Percentiles rank a stretch among this genome's conserved stretches.
phyloP scores from a whole-genome alignment of 2,888 invertebrate species.

The Phragmatobia fuliginosa region DNA sequence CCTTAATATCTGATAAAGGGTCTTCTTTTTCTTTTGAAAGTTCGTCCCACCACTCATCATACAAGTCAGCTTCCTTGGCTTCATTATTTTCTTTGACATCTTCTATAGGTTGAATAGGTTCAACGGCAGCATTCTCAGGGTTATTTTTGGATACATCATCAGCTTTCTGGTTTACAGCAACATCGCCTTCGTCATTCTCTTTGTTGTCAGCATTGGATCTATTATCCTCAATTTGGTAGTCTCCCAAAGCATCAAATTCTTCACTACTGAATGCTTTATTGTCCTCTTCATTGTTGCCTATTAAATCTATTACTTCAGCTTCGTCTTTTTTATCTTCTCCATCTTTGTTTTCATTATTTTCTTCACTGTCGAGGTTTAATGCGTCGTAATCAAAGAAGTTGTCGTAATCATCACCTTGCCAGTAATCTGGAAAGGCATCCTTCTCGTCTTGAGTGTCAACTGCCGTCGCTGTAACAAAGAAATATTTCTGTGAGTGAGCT shows the following conservation, averaged over 20 bases:
- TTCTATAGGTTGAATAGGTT: conserved; percentile 26
- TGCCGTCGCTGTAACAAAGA: conserved; percentile 51
- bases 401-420: conserved; percentile 31
- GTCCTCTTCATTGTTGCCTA: conserved; percentile 30
- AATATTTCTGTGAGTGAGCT: too few relatives aligned
- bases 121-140: conserved; percentile 17
- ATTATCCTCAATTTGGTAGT: conserved; percentile 75
- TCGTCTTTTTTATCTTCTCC: conserved; percentile 30
- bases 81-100: conserved; percentile 27
- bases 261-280: conserved; percentile 25
- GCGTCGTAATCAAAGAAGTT: conserved; percentile 32
- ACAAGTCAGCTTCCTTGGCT: conserved; percentile 25
- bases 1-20: conserved; percentile 3
- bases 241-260: conserved; percentile 44
- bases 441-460: conserved; percentile 28
- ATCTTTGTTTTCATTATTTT: conserved; percentile 31
- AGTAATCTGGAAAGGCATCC: conserved; percentile 26
- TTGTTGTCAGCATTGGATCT: conserved; percentile 48
- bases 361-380: conserved; percentile 10
- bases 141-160: conserved; percentile 14
- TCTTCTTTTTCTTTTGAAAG: conserved; percentile 2
- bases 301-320: conserved; percentile 36
- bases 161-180: conserved; percentile 11
- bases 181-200: conserved; percentile 26
- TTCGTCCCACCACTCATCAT: conserved; percentile 14